These are phyloP conservation scores for Sipha maydis DNA, from an alignment of 2,888 invertebrate species.

Conservation along the genomic window DNA sequence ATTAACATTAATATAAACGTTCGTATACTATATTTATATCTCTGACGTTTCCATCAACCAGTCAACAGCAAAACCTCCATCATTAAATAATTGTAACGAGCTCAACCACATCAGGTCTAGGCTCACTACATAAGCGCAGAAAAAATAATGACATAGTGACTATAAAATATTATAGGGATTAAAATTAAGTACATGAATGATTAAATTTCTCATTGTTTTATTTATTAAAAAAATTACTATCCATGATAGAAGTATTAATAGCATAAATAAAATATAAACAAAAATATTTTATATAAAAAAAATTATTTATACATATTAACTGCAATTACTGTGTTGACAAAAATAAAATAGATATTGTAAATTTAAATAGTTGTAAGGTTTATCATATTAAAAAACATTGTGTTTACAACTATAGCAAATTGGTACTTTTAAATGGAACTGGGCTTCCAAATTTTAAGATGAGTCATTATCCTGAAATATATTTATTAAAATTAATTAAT, in stretches of 20 bases:
- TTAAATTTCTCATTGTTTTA: no score
- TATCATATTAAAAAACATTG: background rate
- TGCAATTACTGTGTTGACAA: background rate
- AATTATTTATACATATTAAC: background rate
- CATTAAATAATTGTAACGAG: no score
- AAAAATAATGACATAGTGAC: no score
- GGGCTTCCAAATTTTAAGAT: slow-evolving; percentile 32
- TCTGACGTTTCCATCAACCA: no score
- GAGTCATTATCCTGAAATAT: slow-evolving; percentile 59
- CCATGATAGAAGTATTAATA: background rate
- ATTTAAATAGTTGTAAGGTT: background rate
- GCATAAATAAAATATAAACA: background rate
- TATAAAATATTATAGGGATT: no score
- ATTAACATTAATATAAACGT: no score
- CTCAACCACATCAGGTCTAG: no score
- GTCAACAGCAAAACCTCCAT: no score
- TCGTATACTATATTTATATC: no score
- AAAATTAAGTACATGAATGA: no score
- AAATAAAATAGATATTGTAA: background rate
- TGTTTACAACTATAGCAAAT: background rate
- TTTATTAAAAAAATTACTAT: background rate
- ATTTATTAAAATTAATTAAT: slow-evolving; percentile 30
- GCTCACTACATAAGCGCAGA: no score
- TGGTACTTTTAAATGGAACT: background rate
- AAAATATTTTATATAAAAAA: background rate